Evolutionary conservation across 2,797 vertebrate genomes (phyloP).

Genomic region (Rhinoraja longicauda): DNA sequence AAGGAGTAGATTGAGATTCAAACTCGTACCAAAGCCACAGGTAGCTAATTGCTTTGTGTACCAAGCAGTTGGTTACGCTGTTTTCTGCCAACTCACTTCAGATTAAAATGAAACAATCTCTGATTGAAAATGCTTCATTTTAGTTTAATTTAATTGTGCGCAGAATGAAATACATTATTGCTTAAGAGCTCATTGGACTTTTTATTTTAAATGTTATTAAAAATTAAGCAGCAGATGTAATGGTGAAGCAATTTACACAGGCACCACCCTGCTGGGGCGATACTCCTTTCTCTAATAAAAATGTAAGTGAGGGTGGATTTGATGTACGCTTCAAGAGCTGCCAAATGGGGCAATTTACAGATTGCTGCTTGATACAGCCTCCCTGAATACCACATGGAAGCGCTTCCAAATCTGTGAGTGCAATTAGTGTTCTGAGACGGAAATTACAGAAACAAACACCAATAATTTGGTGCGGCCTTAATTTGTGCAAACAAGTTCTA

Average conservation of each 20-base stretch:
- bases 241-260: constrained; percentile 2
- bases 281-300: constrained; percentile 13
- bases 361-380: background rate
- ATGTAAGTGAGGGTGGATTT: background rate
- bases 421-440: background rate
- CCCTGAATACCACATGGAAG: background rate
- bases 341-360: background rate
- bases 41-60: background rate
- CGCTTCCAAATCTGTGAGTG: background rate
- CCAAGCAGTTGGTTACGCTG: background rate
- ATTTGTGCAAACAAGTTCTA: background rate
- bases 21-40: background rate
- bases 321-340: background rate
- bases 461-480: background rate
- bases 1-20: constrained; percentile 2
- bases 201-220: constrained; percentile 36
- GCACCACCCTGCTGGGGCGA: background rate
- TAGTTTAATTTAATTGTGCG: constrained; percentile 7
- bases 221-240: constrained; percentile 33
- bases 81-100: constrained; percentile 5
- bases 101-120: background rate
- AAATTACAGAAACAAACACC: background rate
- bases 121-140: background rate
- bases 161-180: background rate
- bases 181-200: constrained; percentile 26